Evolutionary conservation across 2,888 invertebrate genomes (phyloP).

Genomic region (Nymphalis c-album): DNA sequence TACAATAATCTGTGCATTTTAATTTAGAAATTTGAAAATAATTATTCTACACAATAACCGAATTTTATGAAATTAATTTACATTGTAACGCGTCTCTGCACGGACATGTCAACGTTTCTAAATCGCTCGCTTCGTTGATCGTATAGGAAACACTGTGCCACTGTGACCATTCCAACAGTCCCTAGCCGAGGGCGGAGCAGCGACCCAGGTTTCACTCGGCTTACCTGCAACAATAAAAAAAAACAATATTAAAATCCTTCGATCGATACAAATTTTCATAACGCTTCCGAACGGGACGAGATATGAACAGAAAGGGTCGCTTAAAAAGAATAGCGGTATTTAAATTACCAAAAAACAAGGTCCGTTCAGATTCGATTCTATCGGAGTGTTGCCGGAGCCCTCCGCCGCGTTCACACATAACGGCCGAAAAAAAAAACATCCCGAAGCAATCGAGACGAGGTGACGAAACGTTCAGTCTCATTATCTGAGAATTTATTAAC

Average conservation of each 20-base stretch:
- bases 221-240: conserved; percentile 71
- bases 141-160: conserved; percentile 66
- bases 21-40: conserved; percentile 55
- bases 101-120: conserved; percentile 18
- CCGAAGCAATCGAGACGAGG: conserved; percentile 80
- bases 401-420: conserved; percentile 78
- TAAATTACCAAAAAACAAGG: conserved; percentile 75
- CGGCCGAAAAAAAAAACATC: conserved; percentile 72
- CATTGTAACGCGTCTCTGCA: conserved; percentile 5
- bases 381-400: conserved; percentile 59
- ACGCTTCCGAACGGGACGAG: conserved; percentile 37
- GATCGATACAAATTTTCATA: conserved; percentile 29
- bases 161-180: conserved; percentile 58
- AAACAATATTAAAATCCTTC: conserved; percentile 29
- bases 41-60: conserved; percentile 64
- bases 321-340: conserved; percentile 74
- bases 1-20: conserved; percentile 63
- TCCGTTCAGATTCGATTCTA: conserved; percentile 70
- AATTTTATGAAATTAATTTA: conserved; percentile 51
- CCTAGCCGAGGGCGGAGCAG: conserved; percentile 54
- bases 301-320: conserved; percentile 52
- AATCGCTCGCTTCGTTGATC: conserved; percentile 44
- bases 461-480: conserved; percentile 82
- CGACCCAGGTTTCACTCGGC: conserved; percentile 69
- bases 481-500: conserved; percentile 82